phyloP scores from a whole-genome alignment of 1,140 invertebrate genomes.

The Nephotettix cincticeps region DNA sequence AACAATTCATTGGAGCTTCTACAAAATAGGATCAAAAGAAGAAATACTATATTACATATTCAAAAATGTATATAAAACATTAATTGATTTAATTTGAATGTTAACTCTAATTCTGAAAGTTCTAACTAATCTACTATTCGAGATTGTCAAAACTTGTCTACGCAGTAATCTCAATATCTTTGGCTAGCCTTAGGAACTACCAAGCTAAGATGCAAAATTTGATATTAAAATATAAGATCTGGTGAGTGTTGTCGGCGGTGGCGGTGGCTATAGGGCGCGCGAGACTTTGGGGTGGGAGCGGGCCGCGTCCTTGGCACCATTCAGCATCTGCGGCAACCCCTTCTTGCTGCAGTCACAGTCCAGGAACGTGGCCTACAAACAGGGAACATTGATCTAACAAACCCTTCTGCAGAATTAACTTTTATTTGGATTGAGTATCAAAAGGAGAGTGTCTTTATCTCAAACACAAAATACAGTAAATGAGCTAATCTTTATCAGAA shows the following conservation, averaged over 20 bases:
- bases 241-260: background rate
- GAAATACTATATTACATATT: too few relatives aligned
- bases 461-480: too few relatives aligned
- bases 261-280: slow-evolving; percentile 1
- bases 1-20: too few relatives aligned
- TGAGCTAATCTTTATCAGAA: too few relatives aligned
- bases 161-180: slow-evolving; percentile 2
- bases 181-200: slow-evolving; percentile 10
- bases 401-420: too few relatives aligned
- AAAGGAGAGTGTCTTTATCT: too few relatives aligned
- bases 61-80: too few relatives aligned
- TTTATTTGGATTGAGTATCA: too few relatives aligned
- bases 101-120: too few relatives aligned
- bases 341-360: slow-evolving; percentile 25
- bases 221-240: background rate
- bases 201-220: slow-evolving; percentile 1
- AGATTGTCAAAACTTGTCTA: background rate
- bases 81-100: too few relatives aligned
- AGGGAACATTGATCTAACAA: too few relatives aligned
- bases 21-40: too few relatives aligned
- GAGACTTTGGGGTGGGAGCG: slow-evolving; percentile 8
- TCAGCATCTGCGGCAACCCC: slow-evolving; percentile 6
- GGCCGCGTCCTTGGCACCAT: background rate
- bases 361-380: slow-evolving; percentile 3
- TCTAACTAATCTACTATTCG: background rate